Percentiles rank a stretch among this genome's conserved stretches.
These are phyloP conservation scores for Drosophila emarginata DNA, from an alignment of 2,888 invertebrate genomes.

Conservation along the genomic window DNA sequence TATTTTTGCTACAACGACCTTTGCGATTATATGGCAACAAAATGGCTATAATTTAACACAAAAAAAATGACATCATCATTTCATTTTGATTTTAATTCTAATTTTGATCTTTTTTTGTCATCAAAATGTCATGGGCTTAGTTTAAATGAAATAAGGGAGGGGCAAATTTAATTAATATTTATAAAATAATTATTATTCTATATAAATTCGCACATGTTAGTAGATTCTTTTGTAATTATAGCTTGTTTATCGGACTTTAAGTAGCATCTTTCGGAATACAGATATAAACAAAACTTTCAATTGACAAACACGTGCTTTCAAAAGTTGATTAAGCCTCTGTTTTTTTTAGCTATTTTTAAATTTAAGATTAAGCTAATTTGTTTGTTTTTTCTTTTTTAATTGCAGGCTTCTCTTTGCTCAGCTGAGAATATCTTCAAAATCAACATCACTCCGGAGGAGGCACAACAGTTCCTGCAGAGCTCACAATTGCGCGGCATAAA, in stretches of 20 bases:
- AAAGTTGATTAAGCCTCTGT: too few species aligned
- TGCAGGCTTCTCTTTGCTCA: conserved; percentile 60
- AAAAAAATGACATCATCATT: conserved; percentile 64
- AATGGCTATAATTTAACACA: background rate
- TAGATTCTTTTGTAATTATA: too few species aligned
- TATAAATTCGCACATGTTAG: too few species aligned
- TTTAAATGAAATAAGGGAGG: background rate
- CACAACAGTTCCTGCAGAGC: conserved; percentile 79
- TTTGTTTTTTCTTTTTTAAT: background rate
- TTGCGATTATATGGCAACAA: conserved; percentile 1
- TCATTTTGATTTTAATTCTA: background rate
- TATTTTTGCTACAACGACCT: conserved; percentile 11
- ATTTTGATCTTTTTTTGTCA: too few species aligned
- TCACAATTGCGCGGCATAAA: conserved; percentile 81
- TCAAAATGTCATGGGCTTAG: background rate
- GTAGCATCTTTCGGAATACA: too few species aligned
- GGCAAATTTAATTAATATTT: too few species aligned
- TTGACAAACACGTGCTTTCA: too few species aligned
- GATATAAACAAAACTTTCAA: too few species aligned
- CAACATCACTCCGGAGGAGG: conserved; percentile 84
- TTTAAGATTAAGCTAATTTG: too few species aligned
- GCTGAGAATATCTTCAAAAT: conserved; percentile 83
- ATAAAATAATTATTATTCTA: too few species aligned
- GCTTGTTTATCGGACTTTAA: too few species aligned
- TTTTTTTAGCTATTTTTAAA: background rate